Evolutionary conservation across 2,888 invertebrate species (phyloP).

Genomic region (Pimpla rufipes): DNA sequence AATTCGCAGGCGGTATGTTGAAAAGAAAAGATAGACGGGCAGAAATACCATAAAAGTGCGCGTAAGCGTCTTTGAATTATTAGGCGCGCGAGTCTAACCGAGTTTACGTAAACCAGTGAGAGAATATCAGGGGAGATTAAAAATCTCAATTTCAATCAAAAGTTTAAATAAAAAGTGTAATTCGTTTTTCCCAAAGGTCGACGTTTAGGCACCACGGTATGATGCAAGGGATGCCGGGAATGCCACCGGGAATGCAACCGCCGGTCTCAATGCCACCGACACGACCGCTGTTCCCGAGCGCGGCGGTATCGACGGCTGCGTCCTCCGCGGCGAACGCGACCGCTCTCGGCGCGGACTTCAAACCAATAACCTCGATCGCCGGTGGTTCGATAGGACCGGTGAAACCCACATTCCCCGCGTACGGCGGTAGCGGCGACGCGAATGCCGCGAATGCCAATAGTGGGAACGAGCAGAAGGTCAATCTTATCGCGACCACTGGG

Average conservation of each 20-base stretch:
- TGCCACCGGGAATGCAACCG: conserved; percentile 85
- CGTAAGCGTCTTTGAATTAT: too few species aligned
- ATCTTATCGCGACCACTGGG: conserved; percentile 91
- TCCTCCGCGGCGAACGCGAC: conserved; percentile 85
- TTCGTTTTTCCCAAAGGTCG: conserved; percentile 26
- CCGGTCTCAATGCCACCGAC: conserved; percentile 85
- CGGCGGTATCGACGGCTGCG: conserved; percentile 87
- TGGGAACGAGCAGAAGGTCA: conserved; percentile 86
- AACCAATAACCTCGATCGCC: conserved; percentile 86
- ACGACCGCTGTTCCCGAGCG: conserved; percentile 94
- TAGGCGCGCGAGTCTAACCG: too few species aligned
- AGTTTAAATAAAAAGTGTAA: not conserved
- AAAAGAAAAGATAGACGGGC: too few species aligned
- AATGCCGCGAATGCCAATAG: conserved; percentile 82
- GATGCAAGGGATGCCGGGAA: conserved; percentile 86
- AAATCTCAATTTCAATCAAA: not conserved
- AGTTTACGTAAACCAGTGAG: too few species aligned
- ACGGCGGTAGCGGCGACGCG: conserved; percentile 86
- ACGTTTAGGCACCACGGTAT: conserved; percentile 80
- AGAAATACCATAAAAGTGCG: too few species aligned
- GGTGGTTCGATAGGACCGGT: conserved; percentile 85
- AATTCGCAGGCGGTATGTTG: too few species aligned
- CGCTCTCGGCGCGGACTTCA: conserved; percentile 88
- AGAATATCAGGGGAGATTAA: too few species aligned
- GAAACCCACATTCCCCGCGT: conserved; percentile 93